These are phyloP conservation scores for Cottoperca gobio DNA, from an alignment of 2,797 vertebrate species.

Conservation along the genomic window DNA sequence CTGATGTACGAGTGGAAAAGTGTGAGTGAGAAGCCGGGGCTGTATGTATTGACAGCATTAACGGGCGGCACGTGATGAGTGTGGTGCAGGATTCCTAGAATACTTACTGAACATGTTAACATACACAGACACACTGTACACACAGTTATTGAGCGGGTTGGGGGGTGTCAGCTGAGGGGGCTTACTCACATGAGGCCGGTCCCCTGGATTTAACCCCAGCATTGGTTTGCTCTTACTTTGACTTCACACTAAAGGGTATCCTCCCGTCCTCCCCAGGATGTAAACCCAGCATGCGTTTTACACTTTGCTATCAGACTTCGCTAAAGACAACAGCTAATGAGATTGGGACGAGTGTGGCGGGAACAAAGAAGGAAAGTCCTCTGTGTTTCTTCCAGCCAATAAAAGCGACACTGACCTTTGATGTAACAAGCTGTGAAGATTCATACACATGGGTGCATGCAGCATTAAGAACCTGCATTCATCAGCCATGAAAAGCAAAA, in stretches of 20 bases:
- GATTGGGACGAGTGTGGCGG: not conserved
- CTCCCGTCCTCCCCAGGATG: not conserved
- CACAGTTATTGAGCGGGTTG: not conserved
- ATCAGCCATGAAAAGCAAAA: conserved; percentile 13
- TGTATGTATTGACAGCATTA: conserved; percentile 27
- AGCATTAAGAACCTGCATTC: not conserved
- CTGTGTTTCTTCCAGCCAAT: not conserved
- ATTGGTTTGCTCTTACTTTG: conserved; percentile 27
- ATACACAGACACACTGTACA: conserved; percentile 34
- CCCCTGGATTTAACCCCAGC: conserved; percentile 54
- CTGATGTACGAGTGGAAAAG: not conserved
- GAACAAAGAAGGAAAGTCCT: not conserved
- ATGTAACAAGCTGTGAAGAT: not conserved
- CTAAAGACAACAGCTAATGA: conserved; percentile 10
- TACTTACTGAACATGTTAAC: conserved; percentile 31
- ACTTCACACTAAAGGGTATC: conserved; percentile 20
- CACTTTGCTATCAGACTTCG: conserved; percentile 21
- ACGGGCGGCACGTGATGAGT: conserved; percentile 14
- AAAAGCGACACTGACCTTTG: not conserved
- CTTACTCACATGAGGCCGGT: conserved; percentile 63
- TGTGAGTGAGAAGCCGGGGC: not conserved
- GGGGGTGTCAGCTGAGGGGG: conserved; percentile 60
- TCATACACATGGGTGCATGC: not conserved
- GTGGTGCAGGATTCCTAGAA: conserved; percentile 5
- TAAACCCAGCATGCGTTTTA: conserved; percentile 34